Evolutionary conservation across 23 tunicate species (phyloP), one percentile per base, ranked within the genome.

Genomic region (Trididemnum miniatum): DNA sequence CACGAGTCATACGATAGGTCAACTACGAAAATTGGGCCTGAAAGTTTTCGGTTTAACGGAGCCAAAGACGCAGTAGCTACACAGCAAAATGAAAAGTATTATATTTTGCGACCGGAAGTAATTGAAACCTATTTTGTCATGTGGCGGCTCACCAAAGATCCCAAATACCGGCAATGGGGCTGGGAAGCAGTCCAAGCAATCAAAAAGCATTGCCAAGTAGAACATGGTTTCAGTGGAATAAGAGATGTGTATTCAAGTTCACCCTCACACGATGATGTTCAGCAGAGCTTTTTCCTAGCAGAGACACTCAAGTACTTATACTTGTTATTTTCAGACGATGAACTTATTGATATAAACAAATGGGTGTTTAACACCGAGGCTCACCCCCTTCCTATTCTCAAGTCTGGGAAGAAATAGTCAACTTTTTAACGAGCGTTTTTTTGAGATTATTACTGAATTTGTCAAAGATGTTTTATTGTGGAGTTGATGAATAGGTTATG

Each of bases 291-390:
- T 52, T 85, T 94, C 52, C 71, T 94, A 1, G 98, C 98, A 31
- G 98, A 94, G 60, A 94, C 98, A 1, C 60, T 94, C 5, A 94
- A 94, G 80, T 88, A 94, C 59, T 59, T 94, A 31, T 94, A 95
- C 57, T 66, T 95, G 18, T 38, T 95, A 62, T 95, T 95, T 67
- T 95, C 99, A 2, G 99, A 90, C 0, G 99, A 95, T 83, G 99
- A 95, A 34, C 71, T 95, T 30, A 72, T 95, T 20, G 78, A 51
- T 52, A 59, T 95, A 3, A 80, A 95, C 64, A 92, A 95, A 32
- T 95, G 90, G 87, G 96, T 95, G 0, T 95, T 95, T 69, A 95
- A 95, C 82, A 89, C 99, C 0, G 99, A 95, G 86, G 99, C 99
- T 5, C 99, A 95, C 83, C 99, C 99, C 0, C 84, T 92, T 1